Conservation (phyloP, 2,113 vertebrate genomes). For the Tauraco erythrolophus region DNA sequence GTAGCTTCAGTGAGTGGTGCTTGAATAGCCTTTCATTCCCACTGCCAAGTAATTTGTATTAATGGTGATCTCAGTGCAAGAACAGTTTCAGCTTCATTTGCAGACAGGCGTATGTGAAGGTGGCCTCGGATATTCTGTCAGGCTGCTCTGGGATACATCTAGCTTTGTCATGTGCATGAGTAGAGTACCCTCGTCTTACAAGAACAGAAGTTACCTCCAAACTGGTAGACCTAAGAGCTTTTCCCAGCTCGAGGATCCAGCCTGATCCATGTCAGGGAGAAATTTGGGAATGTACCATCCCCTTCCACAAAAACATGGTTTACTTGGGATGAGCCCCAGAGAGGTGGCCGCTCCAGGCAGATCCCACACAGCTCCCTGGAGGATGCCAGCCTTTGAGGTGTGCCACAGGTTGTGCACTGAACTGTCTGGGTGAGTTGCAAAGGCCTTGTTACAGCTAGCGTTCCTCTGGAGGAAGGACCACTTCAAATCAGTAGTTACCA, state of each 20-base stretch:
- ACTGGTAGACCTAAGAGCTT: background rate
- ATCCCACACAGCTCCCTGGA: background rate
- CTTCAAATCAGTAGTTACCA: background rate
- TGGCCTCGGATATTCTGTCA: background rate
- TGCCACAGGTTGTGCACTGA: background rate
- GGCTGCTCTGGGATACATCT: background rate
- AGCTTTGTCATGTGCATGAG: background rate
- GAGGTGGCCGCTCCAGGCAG: background rate
- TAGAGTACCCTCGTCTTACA: background rate
- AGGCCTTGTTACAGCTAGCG: background rate
- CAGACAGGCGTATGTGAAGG: background rate
- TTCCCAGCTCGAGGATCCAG: background rate
- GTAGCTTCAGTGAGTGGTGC: background rate
- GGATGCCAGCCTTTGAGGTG: background rate
- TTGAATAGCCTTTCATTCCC: conserved; percentile 28
- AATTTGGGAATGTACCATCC: background rate
- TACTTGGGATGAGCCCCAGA: background rate
- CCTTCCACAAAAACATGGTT: background rate
- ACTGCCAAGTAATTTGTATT: background rate
- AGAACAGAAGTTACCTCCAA: background rate
- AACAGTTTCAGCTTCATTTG: background rate
- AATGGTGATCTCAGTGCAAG: background rate
- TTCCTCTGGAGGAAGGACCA: background rate
- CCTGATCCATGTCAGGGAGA: background rate
- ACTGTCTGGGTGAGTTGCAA: background rate